phyloP scores from a whole-genome alignment of 2,888 invertebrate genomes.

The Allolobophora icterica region DNA sequence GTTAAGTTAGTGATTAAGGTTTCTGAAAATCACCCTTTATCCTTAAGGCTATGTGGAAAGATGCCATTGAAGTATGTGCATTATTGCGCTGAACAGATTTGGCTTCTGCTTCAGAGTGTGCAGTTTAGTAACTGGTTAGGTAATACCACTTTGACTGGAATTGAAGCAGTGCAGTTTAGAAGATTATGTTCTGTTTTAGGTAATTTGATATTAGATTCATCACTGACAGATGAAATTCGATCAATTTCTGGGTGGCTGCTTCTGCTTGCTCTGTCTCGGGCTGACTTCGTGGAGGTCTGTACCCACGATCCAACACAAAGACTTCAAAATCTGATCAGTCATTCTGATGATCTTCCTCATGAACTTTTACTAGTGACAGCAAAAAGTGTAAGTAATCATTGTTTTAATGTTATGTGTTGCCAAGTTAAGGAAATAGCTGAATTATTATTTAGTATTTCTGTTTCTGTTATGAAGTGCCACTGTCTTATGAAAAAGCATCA shows the following conservation, averaged over 20 bases:
- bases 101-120: too few species aligned
- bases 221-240: not conserved
- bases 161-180: not conserved
- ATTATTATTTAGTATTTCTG: too few species aligned
- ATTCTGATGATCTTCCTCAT: not conserved
- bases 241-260: not conserved
- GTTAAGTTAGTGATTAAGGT: too few species aligned
- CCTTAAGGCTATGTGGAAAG: too few species aligned
- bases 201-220: not conserved
- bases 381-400: slow-evolving; percentile 18
- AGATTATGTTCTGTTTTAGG: not conserved
- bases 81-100: too few species aligned
- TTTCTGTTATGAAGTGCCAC: too few species aligned
- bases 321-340: not conserved
- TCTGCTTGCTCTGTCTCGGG: not conserved
- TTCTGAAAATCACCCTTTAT: too few species aligned
- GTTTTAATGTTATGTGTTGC: too few species aligned
- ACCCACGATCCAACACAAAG: not conserved
- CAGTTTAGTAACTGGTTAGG: not conserved
- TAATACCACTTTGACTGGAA: not conserved
- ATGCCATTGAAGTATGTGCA: too few species aligned
- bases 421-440: too few species aligned
- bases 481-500: too few species aligned
- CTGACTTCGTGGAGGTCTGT: not conserved
- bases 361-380: not conserved